Conservation (phyloP, 2,797 vertebrate genomes). For the Pelodytes ibericus region DNA sequence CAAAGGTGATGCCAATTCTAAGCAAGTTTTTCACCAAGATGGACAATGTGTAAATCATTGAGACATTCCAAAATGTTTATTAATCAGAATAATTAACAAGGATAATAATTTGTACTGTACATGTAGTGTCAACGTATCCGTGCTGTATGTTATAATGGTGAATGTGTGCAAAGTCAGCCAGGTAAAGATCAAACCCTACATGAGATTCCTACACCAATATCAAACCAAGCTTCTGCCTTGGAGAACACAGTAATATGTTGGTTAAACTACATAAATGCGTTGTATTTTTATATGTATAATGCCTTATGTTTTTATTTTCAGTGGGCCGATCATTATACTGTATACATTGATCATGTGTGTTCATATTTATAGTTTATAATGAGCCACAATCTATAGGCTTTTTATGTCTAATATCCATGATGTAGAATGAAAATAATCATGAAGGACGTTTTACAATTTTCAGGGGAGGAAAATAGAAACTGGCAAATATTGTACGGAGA, state of each 20-base stretch:
- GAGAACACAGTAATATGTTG: slow-evolving; percentile 20
- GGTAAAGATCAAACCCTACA: slow-evolving; percentile 34
- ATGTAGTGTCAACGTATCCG: slow-evolving; percentile 66
- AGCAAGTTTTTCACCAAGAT: slow-evolving; percentile 62
- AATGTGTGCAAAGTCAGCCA: slow-evolving; percentile 59
- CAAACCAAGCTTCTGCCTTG: slow-evolving; percentile 5
- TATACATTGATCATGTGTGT: neutral
- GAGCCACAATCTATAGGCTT: too few relatives aligned
- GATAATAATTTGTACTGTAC: slow-evolving; percentile 76
- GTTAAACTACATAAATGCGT: slow-evolving; percentile 19
- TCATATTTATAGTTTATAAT: too few relatives aligned
- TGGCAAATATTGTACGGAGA: too few relatives aligned
- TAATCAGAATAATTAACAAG: slow-evolving; percentile 59
- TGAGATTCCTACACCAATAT: slow-evolving; percentile 14
- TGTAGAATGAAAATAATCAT: too few relatives aligned
- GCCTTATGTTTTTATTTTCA: slow-evolving; percentile 24
- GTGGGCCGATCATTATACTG: neutral
- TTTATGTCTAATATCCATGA: too few relatives aligned
- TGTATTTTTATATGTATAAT: slow-evolving; percentile 27
- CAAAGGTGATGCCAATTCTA: slow-evolving; percentile 63
- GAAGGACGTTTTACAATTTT: too few relatives aligned
- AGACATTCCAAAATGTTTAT: slow-evolving; percentile 62
- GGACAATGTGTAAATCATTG: slow-evolving; percentile 63
- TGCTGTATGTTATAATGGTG: slow-evolving; percentile 65
- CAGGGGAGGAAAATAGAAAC: too few relatives aligned